These are phyloP conservation scores for Heterochromis multidens DNA, from an alignment of 2,113 vertebrate genomes.

Conservation along the genomic window DNA sequence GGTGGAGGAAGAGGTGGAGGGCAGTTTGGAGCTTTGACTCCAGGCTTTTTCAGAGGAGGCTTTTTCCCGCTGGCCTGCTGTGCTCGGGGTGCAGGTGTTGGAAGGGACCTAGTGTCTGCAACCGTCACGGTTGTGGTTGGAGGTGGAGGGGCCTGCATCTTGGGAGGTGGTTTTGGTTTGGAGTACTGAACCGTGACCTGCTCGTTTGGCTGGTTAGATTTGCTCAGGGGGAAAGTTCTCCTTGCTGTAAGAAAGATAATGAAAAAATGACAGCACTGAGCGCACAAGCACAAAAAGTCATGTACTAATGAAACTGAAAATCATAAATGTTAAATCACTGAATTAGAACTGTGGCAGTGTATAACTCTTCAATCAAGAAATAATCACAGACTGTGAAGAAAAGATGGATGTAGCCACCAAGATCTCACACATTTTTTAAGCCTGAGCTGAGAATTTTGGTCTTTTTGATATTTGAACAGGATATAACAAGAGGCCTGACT, in stretches of 20 bases:
- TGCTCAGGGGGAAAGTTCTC: constrained; percentile 40
- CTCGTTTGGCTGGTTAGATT: constrained; percentile 24
- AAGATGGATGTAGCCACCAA: background rate
- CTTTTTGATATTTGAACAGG: too few species aligned
- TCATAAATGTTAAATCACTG: background rate
- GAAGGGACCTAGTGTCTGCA: background rate
- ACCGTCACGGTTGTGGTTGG: background rate
- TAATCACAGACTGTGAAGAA: background rate
- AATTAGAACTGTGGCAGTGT: background rate
- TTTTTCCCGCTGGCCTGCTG: constrained; percentile 29
- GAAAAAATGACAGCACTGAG: background rate
- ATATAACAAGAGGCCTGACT: too few species aligned
- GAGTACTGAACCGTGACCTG: constrained; percentile 29
- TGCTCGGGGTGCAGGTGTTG: background rate
- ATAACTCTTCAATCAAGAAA: too few species aligned
- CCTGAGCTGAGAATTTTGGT: background rate
- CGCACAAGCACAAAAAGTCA: background rate
- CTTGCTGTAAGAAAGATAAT: constrained; percentile 50
- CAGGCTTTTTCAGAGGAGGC: constrained; percentile 42
- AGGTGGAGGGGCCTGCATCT: background rate
- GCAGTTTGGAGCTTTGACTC: constrained; percentile 63
- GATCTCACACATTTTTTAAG: background rate
- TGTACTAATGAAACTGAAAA: background rate
- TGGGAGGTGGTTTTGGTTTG: constrained; percentile 28
- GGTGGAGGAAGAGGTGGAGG: constrained; percentile 77